Evolutionary conservation across 2,113 vertebrate species (phyloP).

Genomic region (Sitta europaea): DNA sequence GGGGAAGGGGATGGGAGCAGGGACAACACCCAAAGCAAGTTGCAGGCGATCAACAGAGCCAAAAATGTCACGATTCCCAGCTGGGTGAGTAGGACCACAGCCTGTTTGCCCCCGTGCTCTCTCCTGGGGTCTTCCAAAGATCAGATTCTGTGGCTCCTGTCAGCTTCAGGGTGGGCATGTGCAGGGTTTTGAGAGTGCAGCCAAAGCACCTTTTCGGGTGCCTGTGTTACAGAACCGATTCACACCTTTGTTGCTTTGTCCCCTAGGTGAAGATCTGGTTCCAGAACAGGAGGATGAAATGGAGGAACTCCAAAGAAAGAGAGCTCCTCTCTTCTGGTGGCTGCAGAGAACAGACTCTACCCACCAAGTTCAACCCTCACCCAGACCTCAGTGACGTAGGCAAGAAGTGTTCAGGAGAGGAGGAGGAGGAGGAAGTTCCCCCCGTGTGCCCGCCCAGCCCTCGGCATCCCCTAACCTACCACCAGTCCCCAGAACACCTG

Average conservation of each 20-base stretch:
- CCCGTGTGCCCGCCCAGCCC: slow-evolving; percentile 45
- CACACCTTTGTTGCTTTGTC: neutral
- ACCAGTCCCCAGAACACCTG: slow-evolving; percentile 59
- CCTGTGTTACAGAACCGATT: accelerated
- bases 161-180: accelerated
- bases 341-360: slow-evolving; percentile 93
- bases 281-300: slow-evolving; percentile 98
- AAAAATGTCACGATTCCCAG: accelerated
- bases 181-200: neutral
- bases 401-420: slow-evolving; percentile 75
- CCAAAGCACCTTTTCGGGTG: neutral
- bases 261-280: slow-evolving; percentile 98
- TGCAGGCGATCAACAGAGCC: accelerated
- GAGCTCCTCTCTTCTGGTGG: slow-evolving; percentile 94
- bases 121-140: neutral
- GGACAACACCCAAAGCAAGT: neutral
- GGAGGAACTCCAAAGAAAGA: slow-evolving; percentile 97
- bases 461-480: slow-evolving; percentile 51
- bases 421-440: slow-evolving; percentile 68
- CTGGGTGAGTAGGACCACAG: neutral
- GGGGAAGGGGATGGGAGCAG: neutral
- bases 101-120: neutral
- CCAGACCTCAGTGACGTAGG: slow-evolving; percentile 96
- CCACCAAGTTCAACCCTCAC: slow-evolving; percentile 95
- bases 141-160: neutral